phyloP scores from a whole-genome alignment of 2,888 invertebrate genomes.

The Cantharis nigra region DNA sequence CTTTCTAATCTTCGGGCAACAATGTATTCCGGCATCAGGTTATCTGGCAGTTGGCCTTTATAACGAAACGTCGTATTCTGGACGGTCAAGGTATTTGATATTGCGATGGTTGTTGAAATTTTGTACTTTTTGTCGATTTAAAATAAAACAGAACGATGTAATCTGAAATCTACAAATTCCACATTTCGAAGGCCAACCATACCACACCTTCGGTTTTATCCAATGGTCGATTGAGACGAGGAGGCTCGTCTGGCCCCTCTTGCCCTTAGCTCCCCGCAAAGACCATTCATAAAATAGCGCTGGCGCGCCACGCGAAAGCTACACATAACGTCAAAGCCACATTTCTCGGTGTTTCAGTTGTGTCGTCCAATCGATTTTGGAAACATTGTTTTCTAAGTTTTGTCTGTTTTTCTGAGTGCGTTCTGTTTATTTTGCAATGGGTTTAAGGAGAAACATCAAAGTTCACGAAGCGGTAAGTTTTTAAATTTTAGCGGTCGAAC shows the following conservation, averaged over 20 bases:
- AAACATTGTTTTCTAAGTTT: background rate
- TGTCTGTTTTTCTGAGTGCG: background rate
- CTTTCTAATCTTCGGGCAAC: background rate
- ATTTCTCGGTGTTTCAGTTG: slow-evolving; percentile 19
- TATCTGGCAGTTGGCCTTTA: background rate
- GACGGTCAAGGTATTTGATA: background rate
- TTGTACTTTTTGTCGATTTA: background rate
- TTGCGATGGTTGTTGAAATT: background rate
- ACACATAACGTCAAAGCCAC: background rate
- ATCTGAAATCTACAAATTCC: background rate
- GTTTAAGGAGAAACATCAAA: slow-evolving; percentile 22
- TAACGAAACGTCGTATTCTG: background rate
- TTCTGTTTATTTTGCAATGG: slow-evolving; percentile 4
- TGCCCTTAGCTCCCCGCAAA: slow-evolving; percentile 4
- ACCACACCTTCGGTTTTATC: slow-evolving; percentile 30
- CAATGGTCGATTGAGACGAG: slow-evolving; percentile 26
- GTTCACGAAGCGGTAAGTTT: slow-evolving; percentile 20
- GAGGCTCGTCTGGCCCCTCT: slow-evolving; percentile 23
- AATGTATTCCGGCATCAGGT: background rate
- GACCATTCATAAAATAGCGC: slow-evolving; percentile 16
- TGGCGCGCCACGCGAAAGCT: slow-evolving; percentile 14
- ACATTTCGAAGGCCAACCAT: slow-evolving; percentile 23
- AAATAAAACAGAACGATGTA: background rate
- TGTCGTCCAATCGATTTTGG: background rate
- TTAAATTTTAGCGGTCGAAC: background rate